Conservation (phyloP, 1,140 invertebrate species). For the Leptoteleia sp. region DNA sequence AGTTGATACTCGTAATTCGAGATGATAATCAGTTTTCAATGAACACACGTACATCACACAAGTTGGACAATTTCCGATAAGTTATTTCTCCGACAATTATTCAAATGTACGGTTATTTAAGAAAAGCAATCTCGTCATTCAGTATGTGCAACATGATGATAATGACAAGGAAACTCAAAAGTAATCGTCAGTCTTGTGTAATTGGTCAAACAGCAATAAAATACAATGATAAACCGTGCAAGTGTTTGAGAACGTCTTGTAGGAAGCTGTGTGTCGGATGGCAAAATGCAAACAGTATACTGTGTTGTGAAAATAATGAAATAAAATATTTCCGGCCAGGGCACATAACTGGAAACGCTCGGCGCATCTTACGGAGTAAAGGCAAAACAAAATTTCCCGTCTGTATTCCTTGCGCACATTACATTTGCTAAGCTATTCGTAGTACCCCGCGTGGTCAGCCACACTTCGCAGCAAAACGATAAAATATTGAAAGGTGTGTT, state of each 20-base stretch:
- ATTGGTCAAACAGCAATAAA: slow-evolving; percentile 17
- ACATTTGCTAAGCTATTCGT: slow-evolving; percentile 36
- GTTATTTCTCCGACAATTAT: too few species aligned
- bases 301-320: slow-evolving; percentile 55
- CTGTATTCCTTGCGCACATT: slow-evolving; percentile 49
- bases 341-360: slow-evolving; percentile 6
- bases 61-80: too few species aligned
- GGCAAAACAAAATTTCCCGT: slow-evolving; percentile 30
- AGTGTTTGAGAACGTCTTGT: slow-evolving; percentile 4
- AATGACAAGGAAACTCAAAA: slow-evolving; percentile 1
- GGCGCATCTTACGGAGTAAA: not conserved
- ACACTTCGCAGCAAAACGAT: slow-evolving; percentile 21
- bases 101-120: too few species aligned
- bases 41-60: slow-evolving; percentile 20
- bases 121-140: too few species aligned
- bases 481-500: slow-evolving; percentile 18
- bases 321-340: slow-evolving; percentile 21
- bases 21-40: slow-evolving; percentile 46
- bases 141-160: slow-evolving; percentile 1
- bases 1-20: slow-evolving; percentile 57
- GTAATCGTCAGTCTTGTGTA: not conserved
- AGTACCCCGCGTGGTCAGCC: slow-evolving; percentile 15
- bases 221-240: slow-evolving; percentile 16
- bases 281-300: slow-evolving; percentile 42
- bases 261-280: slow-evolving; percentile 12